A percentile compares a stretch with the other conserved stretches of the same genome.
Evolutionary conservation across 1,140 invertebrate species (phyloP).

Genomic region (Sweltsa coloradensis): DNA sequence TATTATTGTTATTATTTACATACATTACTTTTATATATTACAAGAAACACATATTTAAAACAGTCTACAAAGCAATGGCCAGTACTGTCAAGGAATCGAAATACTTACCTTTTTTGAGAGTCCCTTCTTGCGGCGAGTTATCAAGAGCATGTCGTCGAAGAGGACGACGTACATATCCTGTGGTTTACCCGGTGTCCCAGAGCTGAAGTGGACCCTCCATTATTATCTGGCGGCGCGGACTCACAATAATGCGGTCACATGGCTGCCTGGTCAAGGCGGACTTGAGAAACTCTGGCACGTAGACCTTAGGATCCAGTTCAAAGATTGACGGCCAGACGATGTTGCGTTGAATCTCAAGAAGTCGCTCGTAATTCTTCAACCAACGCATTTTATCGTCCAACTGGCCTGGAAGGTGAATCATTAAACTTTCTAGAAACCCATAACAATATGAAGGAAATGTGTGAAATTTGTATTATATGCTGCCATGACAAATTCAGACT

Average conservation of each 20-base stretch:
- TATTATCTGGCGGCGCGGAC: slow-evolving; percentile 46
- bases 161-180: slow-evolving; percentile 49
- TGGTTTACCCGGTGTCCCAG: slow-evolving; percentile 40
- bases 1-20: no score
- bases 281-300: slow-evolving; percentile 44
- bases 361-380: slow-evolving; percentile 58
- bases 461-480: not conserved
- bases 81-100: no score
- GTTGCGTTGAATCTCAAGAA: slow-evolving; percentile 54
- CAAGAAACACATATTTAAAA: not conserved
- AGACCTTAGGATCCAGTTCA: slow-evolving; percentile 50
- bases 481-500: no score
- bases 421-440: not conserved
- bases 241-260: slow-evolving; percentile 52
- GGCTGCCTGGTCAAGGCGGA: slow-evolving; percentile 45
- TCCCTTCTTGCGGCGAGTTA: slow-evolving; percentile 50
- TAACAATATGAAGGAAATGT: not conserved
- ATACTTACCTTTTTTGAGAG: slow-evolving; percentile 39
- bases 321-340: slow-evolving; percentile 52
- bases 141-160: slow-evolving; percentile 58
- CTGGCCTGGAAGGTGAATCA: slow-evolving; percentile 35
- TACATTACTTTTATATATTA: no score
- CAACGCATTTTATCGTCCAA: slow-evolving; percentile 61
- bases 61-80: not conserved
- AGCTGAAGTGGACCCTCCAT: slow-evolving; percentile 47